Percentiles rank a stretch among this genome's conserved stretches.
phyloP scores from a whole-genome alignment of 2,888 invertebrate genomes.

The Zhengitettix transpicula region DNA sequence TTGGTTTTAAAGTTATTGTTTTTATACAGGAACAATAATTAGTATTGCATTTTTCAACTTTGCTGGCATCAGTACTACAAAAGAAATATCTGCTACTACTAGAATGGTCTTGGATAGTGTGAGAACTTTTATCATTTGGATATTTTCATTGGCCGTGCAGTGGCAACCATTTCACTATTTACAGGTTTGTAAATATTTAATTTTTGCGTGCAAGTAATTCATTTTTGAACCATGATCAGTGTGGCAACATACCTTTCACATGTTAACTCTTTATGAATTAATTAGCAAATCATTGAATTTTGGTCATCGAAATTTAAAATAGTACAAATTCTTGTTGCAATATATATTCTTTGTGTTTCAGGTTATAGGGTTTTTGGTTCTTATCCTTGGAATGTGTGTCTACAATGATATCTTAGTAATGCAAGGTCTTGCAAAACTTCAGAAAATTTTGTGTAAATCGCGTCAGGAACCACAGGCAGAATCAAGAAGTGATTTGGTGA shows the following conservation, averaged over 20 bases:
- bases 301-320: background rate
- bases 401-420: conserved; percentile 44
- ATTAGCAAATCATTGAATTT: background rate
- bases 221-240: background rate
- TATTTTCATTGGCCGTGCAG: conserved; percentile 50
- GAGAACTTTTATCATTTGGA: conserved; percentile 85
- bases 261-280: background rate
- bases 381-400: conserved; percentile 65
- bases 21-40: conserved; percentile 52
- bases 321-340: background rate
- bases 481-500: no score
- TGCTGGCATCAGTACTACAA: conserved; percentile 80
- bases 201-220: background rate
- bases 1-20: conserved; percentile 19
- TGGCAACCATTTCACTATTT: conserved; percentile 70
- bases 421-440: background rate
- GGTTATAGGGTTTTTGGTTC: conserved; percentile 57
- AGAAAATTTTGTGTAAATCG: no score
- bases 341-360: conserved; percentile 20
- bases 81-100: conserved; percentile 83
- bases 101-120: conserved; percentile 78
- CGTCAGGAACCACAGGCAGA: no score
- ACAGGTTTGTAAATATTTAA: conserved; percentile 31
- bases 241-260: background rate
- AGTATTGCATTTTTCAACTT: conserved; percentile 91